These are phyloP conservation scores for Eucriotettix oculatus DNA, from an alignment of 2,888 invertebrate species.

Conservation along the genomic window DNA sequence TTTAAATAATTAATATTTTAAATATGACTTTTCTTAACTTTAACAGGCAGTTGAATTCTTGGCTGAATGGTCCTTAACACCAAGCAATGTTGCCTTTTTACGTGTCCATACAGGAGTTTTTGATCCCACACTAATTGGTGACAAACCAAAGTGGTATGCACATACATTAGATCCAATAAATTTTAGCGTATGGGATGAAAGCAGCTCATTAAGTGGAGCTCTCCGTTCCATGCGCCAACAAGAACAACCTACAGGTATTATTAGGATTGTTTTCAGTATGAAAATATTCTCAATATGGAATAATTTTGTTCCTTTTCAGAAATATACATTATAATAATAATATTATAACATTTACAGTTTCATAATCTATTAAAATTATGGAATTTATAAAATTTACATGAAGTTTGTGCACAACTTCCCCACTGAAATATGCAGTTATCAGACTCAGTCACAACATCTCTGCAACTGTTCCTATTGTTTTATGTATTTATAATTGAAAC, in stretches of 20 bases:
- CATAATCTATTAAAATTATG: no score
- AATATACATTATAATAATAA: no score
- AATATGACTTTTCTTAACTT: background rate
- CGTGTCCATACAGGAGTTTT: constrained; percentile 92
- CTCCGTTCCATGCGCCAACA: constrained; percentile 52
- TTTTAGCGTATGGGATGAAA: constrained; percentile 85
- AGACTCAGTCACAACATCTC: no score
- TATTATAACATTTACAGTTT: no score
- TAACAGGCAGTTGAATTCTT: constrained; percentile 88
- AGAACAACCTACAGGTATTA: constrained; percentile 59
- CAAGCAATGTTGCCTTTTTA: constrained; percentile 92
- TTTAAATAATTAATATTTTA: background rate
- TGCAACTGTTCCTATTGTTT: no score
- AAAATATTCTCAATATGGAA: no score
- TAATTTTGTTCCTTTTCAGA: no score
- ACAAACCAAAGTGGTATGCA: constrained; percentile 95
- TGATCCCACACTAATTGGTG: constrained; percentile 91
- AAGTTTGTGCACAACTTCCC: no score
- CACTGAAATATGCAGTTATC: no score
- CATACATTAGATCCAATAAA: constrained; percentile 73
- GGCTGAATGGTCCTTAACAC: constrained; percentile 96
- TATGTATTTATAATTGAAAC: no score
- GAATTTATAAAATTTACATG: no score
- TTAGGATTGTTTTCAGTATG: no score
- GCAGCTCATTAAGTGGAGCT: constrained; percentile 63